A percentile compares a stretch with the other conserved stretches of the same genome.
phyloP scores from a whole-genome alignment of 2,888 invertebrate genomes.

The Seira ritae region DNA sequence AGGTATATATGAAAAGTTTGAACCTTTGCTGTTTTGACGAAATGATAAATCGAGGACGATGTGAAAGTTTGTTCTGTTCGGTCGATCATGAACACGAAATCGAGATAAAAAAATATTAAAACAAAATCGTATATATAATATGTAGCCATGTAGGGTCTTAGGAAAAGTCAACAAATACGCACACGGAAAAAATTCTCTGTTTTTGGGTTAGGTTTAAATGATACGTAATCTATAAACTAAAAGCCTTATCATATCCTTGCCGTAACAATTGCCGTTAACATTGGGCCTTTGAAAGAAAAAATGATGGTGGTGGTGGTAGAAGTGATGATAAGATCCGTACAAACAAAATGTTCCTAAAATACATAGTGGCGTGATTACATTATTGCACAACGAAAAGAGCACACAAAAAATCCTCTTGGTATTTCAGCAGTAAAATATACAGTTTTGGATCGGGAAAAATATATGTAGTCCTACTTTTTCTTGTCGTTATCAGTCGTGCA shows the following conservation, averaged over 20 bases:
- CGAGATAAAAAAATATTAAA: background rate
- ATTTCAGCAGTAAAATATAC: background rate
- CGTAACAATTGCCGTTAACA: background rate
- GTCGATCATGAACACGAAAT: background rate
- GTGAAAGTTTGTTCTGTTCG: background rate
- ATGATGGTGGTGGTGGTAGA: background rate
- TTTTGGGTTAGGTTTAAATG: background rate
- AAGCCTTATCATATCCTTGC: background rate
- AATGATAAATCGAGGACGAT: background rate
- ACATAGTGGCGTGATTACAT: background rate
- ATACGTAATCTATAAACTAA: no score
- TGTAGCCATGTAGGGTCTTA: no score
- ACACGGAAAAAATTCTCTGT: background rate
- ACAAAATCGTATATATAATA: no score
- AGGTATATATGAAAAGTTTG: background rate
- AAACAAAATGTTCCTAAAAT: background rate
- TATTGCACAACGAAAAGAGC: no score
- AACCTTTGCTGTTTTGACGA: no score
- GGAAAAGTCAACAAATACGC: no score
- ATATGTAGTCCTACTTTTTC: background rate
- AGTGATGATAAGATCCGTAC: background rate
- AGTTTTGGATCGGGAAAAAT: background rate
- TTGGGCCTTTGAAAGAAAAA: background rate
- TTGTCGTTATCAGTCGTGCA: background rate
- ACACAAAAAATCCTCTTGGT: background rate